Evolutionary conservation across 1,140 invertebrate species (phyloP), one percentile per base, ranked within the genome.

Genomic region (Anastatus disparis): DNA sequence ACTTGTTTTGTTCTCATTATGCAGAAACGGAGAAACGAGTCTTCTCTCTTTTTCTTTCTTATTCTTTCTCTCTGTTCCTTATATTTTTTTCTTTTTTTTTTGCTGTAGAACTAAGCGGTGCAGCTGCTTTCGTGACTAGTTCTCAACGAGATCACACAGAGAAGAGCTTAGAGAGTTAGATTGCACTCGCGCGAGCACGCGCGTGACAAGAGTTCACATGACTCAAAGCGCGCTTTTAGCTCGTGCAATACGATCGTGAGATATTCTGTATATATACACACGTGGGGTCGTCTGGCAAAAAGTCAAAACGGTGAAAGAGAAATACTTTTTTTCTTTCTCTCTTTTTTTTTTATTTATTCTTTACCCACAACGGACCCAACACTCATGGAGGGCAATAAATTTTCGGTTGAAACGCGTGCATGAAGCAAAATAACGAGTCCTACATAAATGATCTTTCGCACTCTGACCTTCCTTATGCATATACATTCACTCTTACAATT

Each of bases 221-320:
- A 48, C 46, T 50, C 46, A 35, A 48, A 50, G 61, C n/a, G 20
- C 29, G 12, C 46, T n/a, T n/a, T n/a, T n/a, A n/a, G n/a, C 44
- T 63, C 61, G 48, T 55, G 50, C 63, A 29, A 40, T 42, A 17
- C 48, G 63, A 65, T 65, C 63, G 63, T 55, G 50, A 55, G 50
- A 42, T 65, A 65, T 38, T 31, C 22, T 50, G 40, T 26, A 17
- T 27, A 31, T 17, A n/a, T n/a, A n/a, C n/a, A n/a, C n/a, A n/a
- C 44, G 55, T 40, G 55, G 55, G n/a, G n/a, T n/a, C 20, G 17
- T 27, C n/a, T 22, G 61, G 27, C 26, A 48, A 63, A 63, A 50
- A 63, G 44, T 63, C 42, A 63, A 62, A 62, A 62, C 58, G 58
- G 58, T 62, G 58, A 63, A 63, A 63, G 59, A 35, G 44, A 8